Conservation (phyloP, 2,888 invertebrate genomes). For the Dorcus parallelipipedus region DNA sequence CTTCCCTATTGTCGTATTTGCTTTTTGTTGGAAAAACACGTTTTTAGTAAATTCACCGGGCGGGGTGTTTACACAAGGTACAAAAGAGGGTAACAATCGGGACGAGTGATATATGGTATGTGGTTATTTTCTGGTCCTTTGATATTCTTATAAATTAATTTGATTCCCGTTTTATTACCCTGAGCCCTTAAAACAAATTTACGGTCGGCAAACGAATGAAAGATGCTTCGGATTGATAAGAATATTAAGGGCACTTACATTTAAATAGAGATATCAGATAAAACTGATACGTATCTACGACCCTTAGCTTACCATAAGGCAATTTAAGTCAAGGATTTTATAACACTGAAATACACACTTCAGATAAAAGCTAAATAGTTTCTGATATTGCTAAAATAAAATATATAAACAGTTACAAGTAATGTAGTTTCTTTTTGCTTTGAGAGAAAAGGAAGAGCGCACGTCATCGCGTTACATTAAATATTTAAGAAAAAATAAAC, state of each 20-base stretch:
- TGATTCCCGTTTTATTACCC: background rate
- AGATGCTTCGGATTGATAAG: background rate
- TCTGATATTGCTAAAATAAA: no score
- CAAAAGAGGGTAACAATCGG: slow-evolving; percentile 12
- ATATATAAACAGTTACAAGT: no score
- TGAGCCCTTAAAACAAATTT: background rate
- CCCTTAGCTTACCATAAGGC: background rate
- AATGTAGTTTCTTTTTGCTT: no score
- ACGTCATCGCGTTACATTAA: slow-evolving; percentile 20
- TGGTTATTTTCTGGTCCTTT: background rate
- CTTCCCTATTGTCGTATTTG: slow-evolving; percentile 36
- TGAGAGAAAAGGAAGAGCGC: no score
- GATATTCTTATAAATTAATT: background rate
- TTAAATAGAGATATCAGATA: background rate
- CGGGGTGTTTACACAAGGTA: slow-evolving; percentile 16
- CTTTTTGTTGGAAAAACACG: slow-evolving; percentile 21
- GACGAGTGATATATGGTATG: background rate
- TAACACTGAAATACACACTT: background rate
- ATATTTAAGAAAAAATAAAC: slow-evolving; percentile 28
- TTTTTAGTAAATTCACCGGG: slow-evolving; percentile 18
- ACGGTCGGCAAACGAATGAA: background rate
- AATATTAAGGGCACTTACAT: background rate
- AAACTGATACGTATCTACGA: background rate
- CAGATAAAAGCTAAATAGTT: no score
- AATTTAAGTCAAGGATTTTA: slow-evolving; percentile 1